Evolutionary conservation across 2,113 vertebrate genomes (phyloP).

Genomic region (Colinus virginianus): DNA sequence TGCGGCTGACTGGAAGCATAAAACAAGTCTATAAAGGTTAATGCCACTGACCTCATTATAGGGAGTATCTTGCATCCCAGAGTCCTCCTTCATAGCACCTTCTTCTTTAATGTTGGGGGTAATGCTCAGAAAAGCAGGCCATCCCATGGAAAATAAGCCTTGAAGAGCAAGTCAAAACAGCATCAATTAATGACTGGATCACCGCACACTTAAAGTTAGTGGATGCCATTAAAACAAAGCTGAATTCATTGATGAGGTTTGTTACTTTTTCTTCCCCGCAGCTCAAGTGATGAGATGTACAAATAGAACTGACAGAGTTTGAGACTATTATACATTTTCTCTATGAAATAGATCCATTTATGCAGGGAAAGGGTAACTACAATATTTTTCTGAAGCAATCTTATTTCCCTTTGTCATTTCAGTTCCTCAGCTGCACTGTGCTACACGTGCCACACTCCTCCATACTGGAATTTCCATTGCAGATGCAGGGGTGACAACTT

Average conservation of each 20-base stretch:
- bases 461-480: fast-evolving
- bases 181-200: not conserved
- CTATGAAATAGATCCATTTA: not conserved
- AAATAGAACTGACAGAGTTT: not conserved
- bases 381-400: not conserved
- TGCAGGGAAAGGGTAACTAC: not conserved
- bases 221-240: not conserved
- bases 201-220: not conserved
- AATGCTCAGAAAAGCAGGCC: constrained; percentile 96
- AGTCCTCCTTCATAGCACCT: constrained; percentile 97
- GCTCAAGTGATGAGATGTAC: not conserved
- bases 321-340: not conserved
- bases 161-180: constrained; percentile 36
- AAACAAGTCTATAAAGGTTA: not conserved
- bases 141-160: constrained; percentile 97
- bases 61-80: constrained; percentile 95
- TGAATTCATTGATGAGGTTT: not conserved
- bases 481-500: not conserved
- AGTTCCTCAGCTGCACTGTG: not conserved
- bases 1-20: not conserved
- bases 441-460: fast-evolving
- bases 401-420: not conserved
- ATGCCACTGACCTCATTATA: constrained; percentile 90
- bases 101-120: constrained; percentile 98
- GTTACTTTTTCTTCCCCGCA: not conserved